These are phyloP conservation scores for Acromyrmex heyeri DNA, from an alignment of 1,140 invertebrate species.

Conservation along the genomic window DNA sequence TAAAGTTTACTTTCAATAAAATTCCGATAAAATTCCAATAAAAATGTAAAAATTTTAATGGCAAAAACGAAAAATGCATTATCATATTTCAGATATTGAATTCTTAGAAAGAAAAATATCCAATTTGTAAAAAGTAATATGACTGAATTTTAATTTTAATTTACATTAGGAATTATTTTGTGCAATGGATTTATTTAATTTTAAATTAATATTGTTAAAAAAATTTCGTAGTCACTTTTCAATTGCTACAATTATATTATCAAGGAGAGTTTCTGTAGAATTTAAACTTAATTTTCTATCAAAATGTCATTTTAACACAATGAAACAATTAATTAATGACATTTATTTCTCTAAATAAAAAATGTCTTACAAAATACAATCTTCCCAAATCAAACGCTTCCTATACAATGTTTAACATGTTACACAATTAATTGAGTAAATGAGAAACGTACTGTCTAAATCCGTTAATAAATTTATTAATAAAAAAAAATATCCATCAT, in stretches of 20 bases:
- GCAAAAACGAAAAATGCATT: neutral
- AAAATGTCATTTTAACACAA: neutral
- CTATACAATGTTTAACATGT: neutral
- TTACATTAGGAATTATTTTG: neutral
- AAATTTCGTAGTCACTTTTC: neutral
- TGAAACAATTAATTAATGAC: neutral
- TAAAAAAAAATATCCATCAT: neutral
- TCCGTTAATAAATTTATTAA: neutral
- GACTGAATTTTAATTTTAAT: neutral
- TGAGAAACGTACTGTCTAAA: too few relatives aligned
- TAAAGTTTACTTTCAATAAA: neutral
- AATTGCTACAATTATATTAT: neutral
- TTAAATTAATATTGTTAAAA: neutral
- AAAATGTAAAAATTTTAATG: constrained; percentile 16
- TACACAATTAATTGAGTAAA: constrained; percentile 6
- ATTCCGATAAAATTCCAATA: constrained; percentile 15
- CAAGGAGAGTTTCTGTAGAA: neutral
- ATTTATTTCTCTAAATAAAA: neutral
- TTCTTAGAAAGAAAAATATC: constrained; percentile 26
- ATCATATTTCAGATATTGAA: constrained; percentile 14
- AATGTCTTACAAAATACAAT: neutral
- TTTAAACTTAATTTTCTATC: neutral
- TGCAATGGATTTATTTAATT: constrained; percentile 13
- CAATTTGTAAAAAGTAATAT: constrained; percentile 1
- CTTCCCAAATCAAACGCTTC: neutral